Evolutionary conservation across 1,140 invertebrate species (phyloP).

Genomic region (Trichogramma pretiosum): DNA sequence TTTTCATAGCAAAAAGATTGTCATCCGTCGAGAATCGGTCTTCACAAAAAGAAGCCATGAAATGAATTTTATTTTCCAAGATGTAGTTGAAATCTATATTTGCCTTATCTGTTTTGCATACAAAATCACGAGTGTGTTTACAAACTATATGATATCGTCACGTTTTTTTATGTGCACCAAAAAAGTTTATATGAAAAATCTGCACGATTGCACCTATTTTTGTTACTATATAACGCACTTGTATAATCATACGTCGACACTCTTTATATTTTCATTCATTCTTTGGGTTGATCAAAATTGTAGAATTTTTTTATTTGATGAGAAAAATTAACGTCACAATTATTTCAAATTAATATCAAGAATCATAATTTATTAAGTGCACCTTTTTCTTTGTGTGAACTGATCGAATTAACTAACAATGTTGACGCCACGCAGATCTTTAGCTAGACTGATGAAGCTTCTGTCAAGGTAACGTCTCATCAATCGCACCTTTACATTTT

Average conservation of each 20-base stretch:
- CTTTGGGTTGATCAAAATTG: too few species aligned
- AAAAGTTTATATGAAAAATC: too few species aligned
- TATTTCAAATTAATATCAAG: too few species aligned
- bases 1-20: too few species aligned
- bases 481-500: conserved; percentile 43
- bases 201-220: conserved; percentile 20
- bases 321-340: too few species aligned
- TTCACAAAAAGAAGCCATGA: neutral
- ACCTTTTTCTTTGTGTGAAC: conserved; percentile 42
- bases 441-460: conserved; percentile 47
- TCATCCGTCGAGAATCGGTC: too few species aligned
- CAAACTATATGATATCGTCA: too few species aligned
- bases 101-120: conserved; percentile 9
- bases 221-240: conserved; percentile 10
- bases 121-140: conserved; percentile 12
- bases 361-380: too few species aligned
- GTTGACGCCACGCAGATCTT: conserved; percentile 48
- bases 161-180: conserved; percentile 15
- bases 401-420: conserved; percentile 42
- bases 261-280: conserved; percentile 25
- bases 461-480: conserved; percentile 45
- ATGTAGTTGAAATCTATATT: too few species aligned
- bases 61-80: conserved; percentile 14
- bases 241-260: conserved; percentile 22
- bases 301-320: conserved; percentile 1